Percentiles rank a stretch among this genome's conserved stretches.
Conservation (phyloP, 30 jellyfish, hydroid and myxozoan genomes). For the Aurelia aurita complex sp. Pacific region DNA sequence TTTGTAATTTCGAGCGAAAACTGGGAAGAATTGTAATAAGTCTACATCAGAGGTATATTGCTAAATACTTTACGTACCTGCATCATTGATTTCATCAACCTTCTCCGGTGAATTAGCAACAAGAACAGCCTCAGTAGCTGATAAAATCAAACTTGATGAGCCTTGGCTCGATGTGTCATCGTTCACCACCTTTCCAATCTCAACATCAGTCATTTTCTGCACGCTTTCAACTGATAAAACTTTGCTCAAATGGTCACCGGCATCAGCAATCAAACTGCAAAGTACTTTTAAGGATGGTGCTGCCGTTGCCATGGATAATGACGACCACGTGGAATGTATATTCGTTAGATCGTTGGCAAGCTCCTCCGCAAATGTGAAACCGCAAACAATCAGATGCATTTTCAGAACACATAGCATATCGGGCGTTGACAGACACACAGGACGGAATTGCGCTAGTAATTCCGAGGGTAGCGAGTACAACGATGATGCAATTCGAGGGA, state of each 20-base stretch:
- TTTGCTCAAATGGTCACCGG: slow-evolving; percentile 54
- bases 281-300: slow-evolving; percentile 38
- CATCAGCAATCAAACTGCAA: slow-evolving; percentile 40
- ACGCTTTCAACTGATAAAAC: not conserved
- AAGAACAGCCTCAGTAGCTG: slow-evolving; percentile 22
- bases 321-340: slow-evolving; percentile 27
- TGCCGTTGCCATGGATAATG: slow-evolving; percentile 12
- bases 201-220: not conserved
- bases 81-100: not conserved
- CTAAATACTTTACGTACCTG: not conserved
- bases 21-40: too few species aligned
- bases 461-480: slow-evolving; percentile 34
- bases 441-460: slow-evolving; percentile 37
- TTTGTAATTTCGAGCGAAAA: too few species aligned
- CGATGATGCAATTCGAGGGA: slow-evolving; percentile 42
- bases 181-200: not conserved
- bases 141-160: not conserved
- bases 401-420: slow-evolving; percentile 22
- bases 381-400: slow-evolving; percentile 45
- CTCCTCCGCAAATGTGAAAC: slow-evolving; percentile 36
- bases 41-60: too few species aligned
- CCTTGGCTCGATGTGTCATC: not conserved
- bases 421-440: slow-evolving; percentile 57
- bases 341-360: slow-evolving; percentile 30
- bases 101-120: not conserved